phyloP scores from a whole-genome alignment of 2,113 vertebrate species.

The Cephalopholis sonnerati region DNA sequence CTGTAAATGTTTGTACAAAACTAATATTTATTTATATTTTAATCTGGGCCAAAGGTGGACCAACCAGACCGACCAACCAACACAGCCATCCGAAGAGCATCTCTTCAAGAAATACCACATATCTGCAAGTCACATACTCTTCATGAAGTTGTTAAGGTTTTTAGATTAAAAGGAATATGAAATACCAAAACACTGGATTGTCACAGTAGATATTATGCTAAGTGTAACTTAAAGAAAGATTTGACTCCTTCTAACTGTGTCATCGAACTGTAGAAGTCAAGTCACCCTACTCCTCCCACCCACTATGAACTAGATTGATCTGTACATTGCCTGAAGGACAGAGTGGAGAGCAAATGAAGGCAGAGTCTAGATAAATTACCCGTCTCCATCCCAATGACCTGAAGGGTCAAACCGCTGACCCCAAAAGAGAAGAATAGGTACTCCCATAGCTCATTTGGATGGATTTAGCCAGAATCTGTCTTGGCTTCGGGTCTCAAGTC shows the following conservation, averaged over 20 bases:
- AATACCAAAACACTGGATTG: no score
- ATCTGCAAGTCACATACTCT: no score
- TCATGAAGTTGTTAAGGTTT: no score
- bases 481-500: constrained; percentile 27
- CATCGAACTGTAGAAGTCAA: neutral
- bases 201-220: no score
- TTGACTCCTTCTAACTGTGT: neutral
- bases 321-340: constrained; percentile 32
- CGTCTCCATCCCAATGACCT: constrained; percentile 38
- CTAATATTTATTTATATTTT: no score
- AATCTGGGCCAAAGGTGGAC: no score
- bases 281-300: neutral
- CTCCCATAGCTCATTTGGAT: constrained; percentile 39
- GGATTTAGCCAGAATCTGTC: constrained; percentile 25
- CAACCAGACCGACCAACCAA: no score
- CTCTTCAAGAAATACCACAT: no score
- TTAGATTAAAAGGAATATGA: no score
- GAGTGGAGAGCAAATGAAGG: constrained; percentile 3
- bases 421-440: neutral
- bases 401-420: constrained; percentile 45
- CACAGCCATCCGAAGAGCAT: no score
- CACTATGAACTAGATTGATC: constrained; percentile 4
- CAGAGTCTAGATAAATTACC: constrained; percentile 32
- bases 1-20: no score
- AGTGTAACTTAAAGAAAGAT: neutral